Evolutionary conservation across 1,140 invertebrate species (phyloP).

Genomic region (Drosophila elegans): DNA sequence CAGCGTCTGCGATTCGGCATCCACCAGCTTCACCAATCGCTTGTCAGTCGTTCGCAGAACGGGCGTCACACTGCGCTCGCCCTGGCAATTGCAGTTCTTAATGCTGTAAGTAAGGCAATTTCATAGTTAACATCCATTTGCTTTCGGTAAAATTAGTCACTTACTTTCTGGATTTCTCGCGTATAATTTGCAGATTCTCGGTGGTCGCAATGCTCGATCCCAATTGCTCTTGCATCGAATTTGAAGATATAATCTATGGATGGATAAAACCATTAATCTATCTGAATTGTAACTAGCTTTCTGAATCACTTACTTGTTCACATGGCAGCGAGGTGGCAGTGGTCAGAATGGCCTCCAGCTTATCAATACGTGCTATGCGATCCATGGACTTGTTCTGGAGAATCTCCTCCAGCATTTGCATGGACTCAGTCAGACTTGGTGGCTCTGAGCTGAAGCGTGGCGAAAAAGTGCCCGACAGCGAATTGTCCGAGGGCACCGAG

Average conservation of each 20-base stretch:
- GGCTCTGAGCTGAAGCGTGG: conserved; percentile 90
- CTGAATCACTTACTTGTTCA: conserved; percentile 67
- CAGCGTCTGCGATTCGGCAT: conserved; percentile 91
- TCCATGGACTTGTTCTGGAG: conserved; percentile 93
- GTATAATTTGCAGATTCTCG: conserved; percentile 80
- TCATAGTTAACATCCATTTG: background rate
- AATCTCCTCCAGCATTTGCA: conserved; percentile 95
- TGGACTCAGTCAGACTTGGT: conserved; percentile 95
- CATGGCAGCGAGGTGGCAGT: conserved; percentile 88
- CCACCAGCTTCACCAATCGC: conserved; percentile 69
- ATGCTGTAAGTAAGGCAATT: conserved; percentile 49
- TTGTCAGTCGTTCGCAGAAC: conserved; percentile 62
- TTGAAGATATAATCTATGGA: conserved; percentile 76
- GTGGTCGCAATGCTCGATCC: conserved; percentile 79
- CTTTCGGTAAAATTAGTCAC: background rate
- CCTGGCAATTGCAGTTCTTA: conserved; percentile 82
- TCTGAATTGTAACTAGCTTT: background rate
- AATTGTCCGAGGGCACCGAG: conserved; percentile 90
- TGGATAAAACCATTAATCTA: background rate
- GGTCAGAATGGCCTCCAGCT: conserved; percentile 93
- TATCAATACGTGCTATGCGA: conserved; percentile 93
- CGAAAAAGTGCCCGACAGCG: conserved; percentile 88
- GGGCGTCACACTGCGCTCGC: conserved; percentile 74
- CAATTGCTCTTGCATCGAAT: conserved; percentile 78
- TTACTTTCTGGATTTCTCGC: conserved; percentile 81